These are phyloP conservation scores for Stenurella melanura DNA, from an alignment of 2,888 invertebrate genomes.

Conservation along the genomic window DNA sequence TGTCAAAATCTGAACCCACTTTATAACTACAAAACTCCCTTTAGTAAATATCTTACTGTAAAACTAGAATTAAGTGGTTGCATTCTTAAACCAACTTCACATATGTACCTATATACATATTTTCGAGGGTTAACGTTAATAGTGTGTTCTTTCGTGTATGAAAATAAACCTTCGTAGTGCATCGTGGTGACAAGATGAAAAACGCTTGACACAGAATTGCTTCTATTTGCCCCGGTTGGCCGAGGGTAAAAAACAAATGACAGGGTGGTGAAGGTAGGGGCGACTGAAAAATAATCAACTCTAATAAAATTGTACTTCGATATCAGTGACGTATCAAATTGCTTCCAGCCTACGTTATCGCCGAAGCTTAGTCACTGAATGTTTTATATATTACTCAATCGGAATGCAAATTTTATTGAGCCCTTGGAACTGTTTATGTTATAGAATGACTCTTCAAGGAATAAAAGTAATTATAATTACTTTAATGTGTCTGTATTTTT, in stretches of 20 bases:
- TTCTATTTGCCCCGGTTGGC: conserved; percentile 60
- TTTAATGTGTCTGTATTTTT: too few relatives aligned
- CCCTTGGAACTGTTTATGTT: not conserved
- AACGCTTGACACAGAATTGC: conserved; percentile 64
- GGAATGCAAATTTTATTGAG: conserved; percentile 44
- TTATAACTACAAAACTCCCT: too few relatives aligned
- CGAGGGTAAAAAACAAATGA: conserved; percentile 64
- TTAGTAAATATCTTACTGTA: too few relatives aligned
- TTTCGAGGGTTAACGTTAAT: conserved; percentile 20
- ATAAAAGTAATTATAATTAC: too few relatives aligned
- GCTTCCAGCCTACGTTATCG: conserved; percentile 48
- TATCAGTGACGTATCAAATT: conserved; percentile 59
- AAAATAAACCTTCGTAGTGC: conserved; percentile 36
- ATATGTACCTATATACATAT: not conserved
- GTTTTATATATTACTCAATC: conserved; percentile 51
- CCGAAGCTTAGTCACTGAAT: conserved; percentile 45
- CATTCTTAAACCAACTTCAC: too few relatives aligned
- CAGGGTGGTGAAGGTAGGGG: conserved; percentile 56
- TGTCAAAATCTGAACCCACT: too few relatives aligned
- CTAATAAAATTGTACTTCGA: conserved; percentile 57
- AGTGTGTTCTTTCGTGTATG: conserved; percentile 21
- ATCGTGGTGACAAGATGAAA: conserved; percentile 61
- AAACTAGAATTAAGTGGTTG: too few relatives aligned
- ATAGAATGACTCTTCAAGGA: not conserved
- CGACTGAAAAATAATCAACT: conserved; percentile 58